These are phyloP conservation scores for Bufo gargarizans DNA, from an alignment of 2,113 vertebrate genomes.

Conservation along the genomic window DNA sequence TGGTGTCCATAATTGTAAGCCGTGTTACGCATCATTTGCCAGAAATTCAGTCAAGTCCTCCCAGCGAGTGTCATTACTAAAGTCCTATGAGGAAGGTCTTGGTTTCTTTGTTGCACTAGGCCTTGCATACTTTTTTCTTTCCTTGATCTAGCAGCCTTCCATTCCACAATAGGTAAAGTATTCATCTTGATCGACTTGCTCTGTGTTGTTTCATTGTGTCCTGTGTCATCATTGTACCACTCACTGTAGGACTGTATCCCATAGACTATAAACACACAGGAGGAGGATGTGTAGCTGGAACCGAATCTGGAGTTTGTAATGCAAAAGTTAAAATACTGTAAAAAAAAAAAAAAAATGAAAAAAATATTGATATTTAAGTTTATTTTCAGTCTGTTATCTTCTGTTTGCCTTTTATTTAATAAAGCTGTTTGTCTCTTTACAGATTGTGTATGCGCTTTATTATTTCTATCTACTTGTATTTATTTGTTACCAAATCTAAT, in stretches of 20 bases:
- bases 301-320: constrained; percentile 44
- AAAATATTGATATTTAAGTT: constrained; percentile 28
- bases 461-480: not conserved
- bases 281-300: constrained; percentile 36
- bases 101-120: not conserved
- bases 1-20: not conserved
- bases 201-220: not conserved
- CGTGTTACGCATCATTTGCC: not conserved
- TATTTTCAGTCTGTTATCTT: constrained; percentile 63
- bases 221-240: constrained; percentile 24
- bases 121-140: constrained; percentile 1
- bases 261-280: constrained; percentile 38
- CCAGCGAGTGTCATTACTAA: not conserved
- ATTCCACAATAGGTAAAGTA: constrained; percentile 14
- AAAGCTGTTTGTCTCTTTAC: constrained; percentile 77
- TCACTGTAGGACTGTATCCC: constrained; percentile 10
- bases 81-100: not conserved
- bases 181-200: not conserved
- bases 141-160: constrained; percentile 20
- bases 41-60: not conserved
- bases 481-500: too few species aligned
- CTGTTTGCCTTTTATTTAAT: constrained; percentile 77
- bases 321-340: constrained; percentile 52
- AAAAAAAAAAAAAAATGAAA: constrained; percentile 27
- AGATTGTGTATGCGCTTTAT: constrained; percentile 53